Conservation (phyloP, 2,113 vertebrate species). For the Nestor notabilis region DNA sequence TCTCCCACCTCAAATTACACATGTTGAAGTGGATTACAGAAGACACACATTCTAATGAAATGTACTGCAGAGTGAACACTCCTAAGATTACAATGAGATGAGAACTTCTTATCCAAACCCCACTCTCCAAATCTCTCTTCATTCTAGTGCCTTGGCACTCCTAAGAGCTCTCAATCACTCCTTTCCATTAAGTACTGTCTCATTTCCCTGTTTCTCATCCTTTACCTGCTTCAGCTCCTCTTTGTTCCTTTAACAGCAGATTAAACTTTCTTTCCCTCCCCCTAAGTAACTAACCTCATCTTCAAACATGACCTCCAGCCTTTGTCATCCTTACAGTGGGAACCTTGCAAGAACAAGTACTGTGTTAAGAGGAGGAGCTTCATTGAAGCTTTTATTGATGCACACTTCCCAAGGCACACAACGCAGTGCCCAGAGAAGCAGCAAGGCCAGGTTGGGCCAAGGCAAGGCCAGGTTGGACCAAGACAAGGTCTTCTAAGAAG, state of each 20-base stretch:
- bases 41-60: neutral
- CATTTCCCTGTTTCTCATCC: neutral
- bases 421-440: neutral
- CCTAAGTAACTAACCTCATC: neutral
- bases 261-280: neutral
- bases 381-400: neutral
- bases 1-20: neutral
- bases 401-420: neutral
- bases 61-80: neutral
- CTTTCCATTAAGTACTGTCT: neutral
- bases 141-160: neutral
- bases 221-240: neutral
- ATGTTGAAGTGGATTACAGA: neutral
- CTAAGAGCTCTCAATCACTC: constrained; percentile 5
- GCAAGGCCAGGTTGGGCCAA: neutral
- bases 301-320: neutral
- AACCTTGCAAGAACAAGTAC: neutral
- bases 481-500: neutral
- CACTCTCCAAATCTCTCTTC: neutral
- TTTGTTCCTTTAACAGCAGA: neutral
- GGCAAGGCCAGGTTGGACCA: neutral
- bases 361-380: neutral
- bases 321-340: neutral
- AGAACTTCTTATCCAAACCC: neutral
- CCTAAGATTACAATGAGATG: neutral